Evolutionary conservation across 37 sponge, comb jelly and placozoan genomes (phyloP), one percentile per base, ranked within the genome.

Genomic region (Amphimedon queenslandica): DNA sequence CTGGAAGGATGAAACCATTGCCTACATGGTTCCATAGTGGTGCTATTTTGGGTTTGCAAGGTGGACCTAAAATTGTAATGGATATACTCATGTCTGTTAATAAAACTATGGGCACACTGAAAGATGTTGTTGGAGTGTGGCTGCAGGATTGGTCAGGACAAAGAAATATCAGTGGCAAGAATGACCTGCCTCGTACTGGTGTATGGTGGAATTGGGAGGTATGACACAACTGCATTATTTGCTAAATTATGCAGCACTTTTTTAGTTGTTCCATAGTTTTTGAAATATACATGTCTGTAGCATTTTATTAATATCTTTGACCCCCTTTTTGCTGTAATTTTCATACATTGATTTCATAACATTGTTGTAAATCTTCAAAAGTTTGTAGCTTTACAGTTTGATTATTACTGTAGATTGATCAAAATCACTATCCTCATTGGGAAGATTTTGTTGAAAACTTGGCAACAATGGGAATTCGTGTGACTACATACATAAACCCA

Each of bases 161-260:
- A 69, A 77, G 92, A 63, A 72, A 77, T 31, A 81, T 86, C 74
- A 76, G 56, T 27, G 77, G 67, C 20, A 51, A 36, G 5, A 76
- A 55, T 21, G 87, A 91, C 27, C 57, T 91, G 1, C 58, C 68
- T 6, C 39, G 92, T 40, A 75, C 78, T 1, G 92, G 92, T 69
- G 78, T 91, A 6, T 91, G 92, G 92, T 91, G 92, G 92, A 85
- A 85, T 70, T 91, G 92, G 92, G 92, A 91, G 80, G 91, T 90
- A 66, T 3, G 11, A 18, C 53, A 18, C 53, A 47, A 13, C n/a
- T n/a, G n/a, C n/a, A n/a, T n/a, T n/a, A n/a, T n/a, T n/a, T n/a
- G n/a, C n/a, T n/a, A n/a, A n/a, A n/a, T n/a, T n/a, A n/a, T n/a
- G n/a, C n/a, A n/a, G n/a, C n/a, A n/a, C n/a, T n/a, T n/a, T n/a